Evolutionary conservation across 2,113 vertebrate species (phyloP).

Genomic region (Sarotherodon lohbergeri): DNA sequence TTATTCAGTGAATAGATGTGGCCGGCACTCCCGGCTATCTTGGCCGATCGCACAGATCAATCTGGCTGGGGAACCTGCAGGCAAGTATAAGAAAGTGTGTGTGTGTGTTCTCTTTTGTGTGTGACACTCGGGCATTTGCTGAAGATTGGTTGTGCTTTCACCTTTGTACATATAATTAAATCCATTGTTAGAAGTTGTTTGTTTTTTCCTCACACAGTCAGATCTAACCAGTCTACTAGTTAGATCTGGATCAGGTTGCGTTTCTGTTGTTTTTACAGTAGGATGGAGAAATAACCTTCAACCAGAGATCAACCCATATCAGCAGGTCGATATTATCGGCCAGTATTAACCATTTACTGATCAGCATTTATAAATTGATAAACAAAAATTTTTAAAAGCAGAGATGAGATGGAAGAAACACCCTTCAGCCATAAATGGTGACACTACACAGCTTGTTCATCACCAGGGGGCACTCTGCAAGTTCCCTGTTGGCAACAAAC

Average conservation of each 20-base stretch:
- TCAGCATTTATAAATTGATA: neutral
- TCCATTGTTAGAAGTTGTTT: neutral
- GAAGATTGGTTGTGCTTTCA: neutral
- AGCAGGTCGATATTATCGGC: neutral
- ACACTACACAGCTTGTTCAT: neutral
- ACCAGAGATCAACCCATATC: neutral
- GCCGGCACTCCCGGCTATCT: conserved; percentile 43
- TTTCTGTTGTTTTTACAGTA: neutral
- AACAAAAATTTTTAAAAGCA: neutral
- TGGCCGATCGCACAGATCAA: conserved; percentile 58
- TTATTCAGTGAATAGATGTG: conserved; percentile 66
- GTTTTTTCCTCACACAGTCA: neutral
- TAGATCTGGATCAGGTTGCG: neutral
- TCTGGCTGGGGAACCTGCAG: conserved; percentile 30
- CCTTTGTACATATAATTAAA: neutral
- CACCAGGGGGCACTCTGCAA: neutral
- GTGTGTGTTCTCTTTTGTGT: neutral
- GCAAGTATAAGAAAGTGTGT: neutral
- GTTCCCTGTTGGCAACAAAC: neutral
- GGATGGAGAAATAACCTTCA: neutral
- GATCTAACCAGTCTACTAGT: neutral
- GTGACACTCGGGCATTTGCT: neutral
- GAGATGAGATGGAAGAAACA: neutral
- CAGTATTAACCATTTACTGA: neutral
- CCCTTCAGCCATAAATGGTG: neutral